These are phyloP conservation scores for Pampus argenteus DNA, from an alignment of 2,797 vertebrate genomes.

Conservation along the genomic window DNA sequence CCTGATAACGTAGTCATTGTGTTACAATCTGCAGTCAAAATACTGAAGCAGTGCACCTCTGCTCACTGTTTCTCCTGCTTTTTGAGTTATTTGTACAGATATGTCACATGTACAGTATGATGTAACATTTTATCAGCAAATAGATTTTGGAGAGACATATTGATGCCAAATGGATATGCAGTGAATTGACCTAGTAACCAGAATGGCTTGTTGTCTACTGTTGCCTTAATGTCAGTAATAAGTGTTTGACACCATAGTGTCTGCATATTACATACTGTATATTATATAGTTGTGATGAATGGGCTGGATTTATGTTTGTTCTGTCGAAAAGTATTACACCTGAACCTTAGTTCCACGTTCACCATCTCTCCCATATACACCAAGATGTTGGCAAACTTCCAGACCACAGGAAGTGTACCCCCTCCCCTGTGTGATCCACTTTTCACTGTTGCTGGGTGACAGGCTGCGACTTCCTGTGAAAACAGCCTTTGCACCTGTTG, in stretches of 20 bases:
- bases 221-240: not conserved
- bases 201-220: not conserved
- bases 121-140: slow-evolving; percentile 33
- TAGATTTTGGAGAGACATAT: slow-evolving; percentile 26
- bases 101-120: not conserved
- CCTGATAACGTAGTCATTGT: slow-evolving; percentile 58
- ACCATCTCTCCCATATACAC: slow-evolving; percentile 49
- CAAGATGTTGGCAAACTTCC: slow-evolving; percentile 46
- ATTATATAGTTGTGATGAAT: slow-evolving; percentile 1
- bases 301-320: not conserved
- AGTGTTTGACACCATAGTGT: not conserved
- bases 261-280: not conserved
- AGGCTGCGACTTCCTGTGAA: slow-evolving; percentile 59
- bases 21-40: slow-evolving; percentile 64
- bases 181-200: slow-evolving; percentile 32
- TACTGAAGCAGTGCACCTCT: slow-evolving; percentile 33
- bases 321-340: not conserved
- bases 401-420: slow-evolving; percentile 60
- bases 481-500: slow-evolving; percentile 75
- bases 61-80: slow-evolving; percentile 7
- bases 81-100: slow-evolving; percentile 16
- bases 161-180: slow-evolving; percentile 12
- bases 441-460: slow-evolving; percentile 70
- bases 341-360: slow-evolving; percentile 19
- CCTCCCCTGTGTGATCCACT: slow-evolving; percentile 58